Base-by-base conservation (phyloP, 2,797 vertebrate genomes). In the Microctenopoma lineatum region DNA sequence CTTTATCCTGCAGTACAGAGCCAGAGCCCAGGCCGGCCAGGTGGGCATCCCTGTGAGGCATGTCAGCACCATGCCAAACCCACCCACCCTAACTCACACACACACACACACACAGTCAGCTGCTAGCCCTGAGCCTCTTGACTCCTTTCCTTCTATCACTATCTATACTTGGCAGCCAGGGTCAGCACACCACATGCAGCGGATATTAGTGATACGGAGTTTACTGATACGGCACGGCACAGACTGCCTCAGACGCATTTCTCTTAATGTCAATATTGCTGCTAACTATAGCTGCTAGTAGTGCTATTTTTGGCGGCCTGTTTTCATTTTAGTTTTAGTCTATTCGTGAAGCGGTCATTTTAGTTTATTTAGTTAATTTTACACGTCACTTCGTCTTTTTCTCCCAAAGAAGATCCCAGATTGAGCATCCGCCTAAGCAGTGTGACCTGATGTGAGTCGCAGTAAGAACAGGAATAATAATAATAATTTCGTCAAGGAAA, bases 21-120 rank as follows among this genome's bases (percentile, higher is more conserved):
- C 57, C 68, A 25, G 48, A 79, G 83, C 80, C 85, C 83, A 88
- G 81, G 85, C 85, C 83, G 66, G 77, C 73, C 86, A 90, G 87
- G 86, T 90, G 83, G 88, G 79, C 80, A 75, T 77, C 81, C 58
- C 83, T 82, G 60, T 25, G 27, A 70, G 79, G 59, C 59, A 73
- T 62, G 70, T 79, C 74, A 62, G 78, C 34, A 11, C 39, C 25
- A 18, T 64, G 80, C 83, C 83, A 87, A 66, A 60, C 60, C 38
- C 39, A 45, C 64, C 52, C 3, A 29, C 27, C 27, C 27, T 29
- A 4, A 29, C 27, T 29, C 27, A 29, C 42, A 21, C 29, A 52
- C 25, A 10, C 15, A 45, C 44, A 16, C 15, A 69, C 44, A 32
- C 51, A 14, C 15, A 69, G 7, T 48, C 53, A 32, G 41, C 64